A percentile compares a stretch with the other conserved stretches of the same genome.
Evolutionary conservation across 2,888 invertebrate species (phyloP).

Genomic region (Philereme transversata): DNA sequence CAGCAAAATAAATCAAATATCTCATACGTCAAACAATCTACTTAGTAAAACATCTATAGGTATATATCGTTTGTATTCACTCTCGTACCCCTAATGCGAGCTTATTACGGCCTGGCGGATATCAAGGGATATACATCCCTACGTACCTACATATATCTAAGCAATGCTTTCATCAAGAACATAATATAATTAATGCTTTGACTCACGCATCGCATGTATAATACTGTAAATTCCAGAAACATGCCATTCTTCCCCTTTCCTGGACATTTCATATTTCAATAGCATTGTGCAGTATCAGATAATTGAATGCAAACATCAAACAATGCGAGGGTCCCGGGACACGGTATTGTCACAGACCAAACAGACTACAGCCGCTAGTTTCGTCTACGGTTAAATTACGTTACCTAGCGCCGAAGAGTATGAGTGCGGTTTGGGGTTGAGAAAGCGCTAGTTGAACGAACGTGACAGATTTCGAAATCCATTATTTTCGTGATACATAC

Average conservation of each 20-base stretch:
- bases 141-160: background rate
- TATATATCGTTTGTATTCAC: background rate
- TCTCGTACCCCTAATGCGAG: background rate
- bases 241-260: background rate
- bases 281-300: conserved; percentile 7
- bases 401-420: background rate
- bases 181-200: conserved; percentile 2
- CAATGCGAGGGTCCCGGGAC: conserved; percentile 13
- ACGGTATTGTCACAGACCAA: conserved; percentile 7
- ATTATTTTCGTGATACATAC: too few species aligned
- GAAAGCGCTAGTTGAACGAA: too few species aligned
- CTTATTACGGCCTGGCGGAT: conserved; percentile 1
- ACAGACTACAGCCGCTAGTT: conserved; percentile 2
- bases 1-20: background rate
- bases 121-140: background rate
- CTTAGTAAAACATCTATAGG: background rate
- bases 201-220: conserved; percentile 1
- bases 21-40: background rate
- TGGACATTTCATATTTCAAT: conserved; percentile 9
- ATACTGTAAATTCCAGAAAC: conserved; percentile 6
- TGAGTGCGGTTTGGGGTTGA: too few species aligned
- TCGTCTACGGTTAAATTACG: background rate
- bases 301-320: conserved; percentile 18
- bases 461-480: too few species aligned
- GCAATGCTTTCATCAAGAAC: background rate